Base-by-base conservation (phyloP, 1,140 invertebrate species). In the Drosophila repletoides region DNA sequence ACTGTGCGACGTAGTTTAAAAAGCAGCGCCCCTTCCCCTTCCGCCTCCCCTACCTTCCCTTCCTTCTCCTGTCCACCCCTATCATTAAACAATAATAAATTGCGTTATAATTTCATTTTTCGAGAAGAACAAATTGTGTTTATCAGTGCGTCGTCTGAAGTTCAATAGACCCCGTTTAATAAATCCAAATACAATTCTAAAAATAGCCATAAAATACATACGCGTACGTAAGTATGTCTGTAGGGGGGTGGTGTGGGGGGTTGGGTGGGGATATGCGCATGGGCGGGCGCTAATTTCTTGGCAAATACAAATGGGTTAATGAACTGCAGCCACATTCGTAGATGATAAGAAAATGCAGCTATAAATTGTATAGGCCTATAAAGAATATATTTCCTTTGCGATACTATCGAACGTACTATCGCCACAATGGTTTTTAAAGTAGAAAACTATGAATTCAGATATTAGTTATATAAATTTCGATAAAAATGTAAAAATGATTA, bases 61-160 rank as follows among this genome's bases (percentile, higher is more conserved):
- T n/a, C n/a, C 10, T 10, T 10, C 2, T 9, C 5, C n/a, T 6
- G 10, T 24, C 3, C 5, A 2, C 10, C 5, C 28, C 31, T 19
- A 55, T 19, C 59, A 61, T 63, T 68, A 53, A 74, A 71, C 51
- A 80, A 63, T 40, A 63, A 75, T 53, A 75, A 83, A 84, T 74
- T 83, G 79, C 79, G 79, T 72, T 84, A 86, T 84, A 83, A 70
- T 71, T 33, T 24, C 1, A 33, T 49, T n/a, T 31, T 9, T 2
- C 24, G 48, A 51, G 49, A 68, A 53, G 41, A 52, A 46, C n/a
- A 58, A 46, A 55, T 17, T 45, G 58, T 66, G 73, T 74, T 79
- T 79, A 79, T 79, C 76, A 81, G 76, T 7, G n/a, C n/a, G n/a
- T 5, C 17, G 28, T 17, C 33, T 38, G 21, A 66, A 53, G 77